phyloP scores from a whole-genome alignment of 2,888 invertebrate species.

The Epirrhoe alternata region DNA sequence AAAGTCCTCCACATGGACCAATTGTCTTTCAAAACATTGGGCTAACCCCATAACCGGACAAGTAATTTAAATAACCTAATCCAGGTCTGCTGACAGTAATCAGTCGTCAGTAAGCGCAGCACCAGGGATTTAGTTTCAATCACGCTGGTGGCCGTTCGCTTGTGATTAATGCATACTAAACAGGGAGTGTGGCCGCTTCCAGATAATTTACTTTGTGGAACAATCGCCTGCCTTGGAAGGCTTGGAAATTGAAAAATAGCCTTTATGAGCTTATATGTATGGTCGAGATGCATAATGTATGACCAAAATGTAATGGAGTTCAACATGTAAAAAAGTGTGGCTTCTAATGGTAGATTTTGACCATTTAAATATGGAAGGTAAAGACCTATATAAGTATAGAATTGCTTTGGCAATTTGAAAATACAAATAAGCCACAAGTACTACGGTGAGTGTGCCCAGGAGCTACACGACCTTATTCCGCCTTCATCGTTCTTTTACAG shows the following conservation, averaged over 20 bases:
- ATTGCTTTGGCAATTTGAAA: too few relatives aligned
- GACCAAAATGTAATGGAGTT: too few relatives aligned
- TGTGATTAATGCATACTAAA: conserved; percentile 84
- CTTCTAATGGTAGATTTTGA: too few relatives aligned
- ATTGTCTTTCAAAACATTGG: conserved; percentile 20
- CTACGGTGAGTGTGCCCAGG: too few relatives aligned
- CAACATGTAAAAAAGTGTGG: too few relatives aligned
- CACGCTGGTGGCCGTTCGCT: conserved; percentile 68
- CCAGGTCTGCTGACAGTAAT: conserved; percentile 68
- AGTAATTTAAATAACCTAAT: conserved; percentile 75
- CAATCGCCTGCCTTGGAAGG: conserved; percentile 26
- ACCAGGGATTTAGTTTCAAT: conserved; percentile 81
- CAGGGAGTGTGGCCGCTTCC: conserved; percentile 63
- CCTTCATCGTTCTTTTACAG: too few relatives aligned
- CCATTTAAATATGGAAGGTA: too few relatives aligned
- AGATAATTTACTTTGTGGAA: conserved; percentile 57
- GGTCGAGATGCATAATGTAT: too few relatives aligned
- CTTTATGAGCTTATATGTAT: not conserved
- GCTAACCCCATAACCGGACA: conserved; percentile 50
- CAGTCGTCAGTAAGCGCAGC: conserved; percentile 68
- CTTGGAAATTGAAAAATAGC: conserved; percentile 19
- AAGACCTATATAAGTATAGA: too few relatives aligned
- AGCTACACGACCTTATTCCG: too few relatives aligned
- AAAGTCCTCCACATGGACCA: too few relatives aligned
- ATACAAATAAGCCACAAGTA: too few relatives aligned